Evolutionary conservation across 2,113 vertebrate species (phyloP), one percentile per base, ranked within the genome.

Genomic region (Talpa occidentalis): DNA sequence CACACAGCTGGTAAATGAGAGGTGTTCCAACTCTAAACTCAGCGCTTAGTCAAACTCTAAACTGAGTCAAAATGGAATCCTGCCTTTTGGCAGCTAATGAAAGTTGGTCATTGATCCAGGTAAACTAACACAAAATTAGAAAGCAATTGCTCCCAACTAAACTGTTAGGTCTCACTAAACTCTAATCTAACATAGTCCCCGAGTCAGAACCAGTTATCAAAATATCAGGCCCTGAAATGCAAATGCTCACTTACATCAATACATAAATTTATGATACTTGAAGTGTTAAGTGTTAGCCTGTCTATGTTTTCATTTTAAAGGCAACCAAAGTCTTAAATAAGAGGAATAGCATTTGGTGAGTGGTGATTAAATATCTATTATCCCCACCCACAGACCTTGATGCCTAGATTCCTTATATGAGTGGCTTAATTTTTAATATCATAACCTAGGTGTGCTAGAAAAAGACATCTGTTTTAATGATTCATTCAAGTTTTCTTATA

Each of bases 1-100:
- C 95, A 94, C 94, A 92, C 88, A 97, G 95, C 77, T 97, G 94
- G 90, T 91, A 81, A 74, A 69, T 42, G 86, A 84, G 66, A 62
- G 59, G 32, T 59, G 24, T 80, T 73, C 67, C 54, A 78, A 67
- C 11, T 70, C 54, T 52, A 79, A 80, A 49, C 37, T 54, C 3
- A n/a, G 15, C 1, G 76, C 69, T 92, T 72, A 66, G 14, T 76
- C 26, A 52, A 19, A 21, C 15, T 56, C 76, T 60, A 72, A 6
- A 70, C 26, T 32, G 26, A 86, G 28, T 8, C 4, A 3, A 89
- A 82, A 82, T 11, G 49, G 64, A 88, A 88, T 69, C 40, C 19
- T 69, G 44, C 70, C 66, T 94, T 93, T 54, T 59, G 52, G 62
- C 7, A 69, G 26, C 21, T n/a, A 88, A 14, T 74, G 5, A 47